Evolutionary conservation across 2,888 invertebrate species (phyloP).

Genomic region (Malthinus flaveolus): DNA sequence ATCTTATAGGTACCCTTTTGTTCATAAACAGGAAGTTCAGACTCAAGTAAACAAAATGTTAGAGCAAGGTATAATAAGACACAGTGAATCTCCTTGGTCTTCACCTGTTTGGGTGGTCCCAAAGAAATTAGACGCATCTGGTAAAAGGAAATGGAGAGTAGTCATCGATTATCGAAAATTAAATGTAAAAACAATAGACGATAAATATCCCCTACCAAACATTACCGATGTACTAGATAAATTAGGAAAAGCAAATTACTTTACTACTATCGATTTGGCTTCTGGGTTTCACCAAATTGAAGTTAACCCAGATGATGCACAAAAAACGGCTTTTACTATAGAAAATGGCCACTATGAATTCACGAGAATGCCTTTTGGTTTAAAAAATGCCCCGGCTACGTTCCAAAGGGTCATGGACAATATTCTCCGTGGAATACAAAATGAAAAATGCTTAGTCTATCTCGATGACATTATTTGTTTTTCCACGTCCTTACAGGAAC

Average conservation of each 20-base stretch:
- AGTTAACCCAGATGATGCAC: slow-evolving; percentile 29
- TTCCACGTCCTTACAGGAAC: slow-evolving; percentile 1
- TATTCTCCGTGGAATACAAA: not conserved
- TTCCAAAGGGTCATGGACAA: slow-evolving; percentile 4
- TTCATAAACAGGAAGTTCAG: slow-evolving; percentile 8
- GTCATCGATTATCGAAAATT: slow-evolving; percentile 7
- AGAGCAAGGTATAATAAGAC: slow-evolving; percentile 1
- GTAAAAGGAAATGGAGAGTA: slow-evolving; percentile 6
- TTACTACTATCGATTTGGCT: slow-evolving; percentile 32
- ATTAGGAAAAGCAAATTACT: slow-evolving; percentile 13
- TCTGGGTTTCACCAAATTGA: slow-evolving; percentile 37
- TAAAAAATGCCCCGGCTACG: slow-evolving; percentile 1
- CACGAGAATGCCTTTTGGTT: not conserved
- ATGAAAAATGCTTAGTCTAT: slow-evolving; percentile 3
- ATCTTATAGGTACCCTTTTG: not conserved
- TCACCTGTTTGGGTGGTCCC: not conserved
- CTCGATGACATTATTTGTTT: slow-evolving; percentile 4
- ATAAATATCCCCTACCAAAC: slow-evolving; percentile 30
- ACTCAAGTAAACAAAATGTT: slow-evolving; percentile 10
- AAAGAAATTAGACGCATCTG: not conserved
- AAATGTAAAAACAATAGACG: slow-evolving; percentile 25
- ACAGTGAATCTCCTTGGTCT: slow-evolving; percentile 2
- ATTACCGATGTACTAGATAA: slow-evolving; percentile 33
- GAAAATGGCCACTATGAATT: slow-evolving; percentile 22
- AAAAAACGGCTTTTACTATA: slow-evolving; percentile 43